Evolutionary conservation across 2,888 invertebrate genomes (phyloP).

Genomic region (Patella caerulea): DNA sequence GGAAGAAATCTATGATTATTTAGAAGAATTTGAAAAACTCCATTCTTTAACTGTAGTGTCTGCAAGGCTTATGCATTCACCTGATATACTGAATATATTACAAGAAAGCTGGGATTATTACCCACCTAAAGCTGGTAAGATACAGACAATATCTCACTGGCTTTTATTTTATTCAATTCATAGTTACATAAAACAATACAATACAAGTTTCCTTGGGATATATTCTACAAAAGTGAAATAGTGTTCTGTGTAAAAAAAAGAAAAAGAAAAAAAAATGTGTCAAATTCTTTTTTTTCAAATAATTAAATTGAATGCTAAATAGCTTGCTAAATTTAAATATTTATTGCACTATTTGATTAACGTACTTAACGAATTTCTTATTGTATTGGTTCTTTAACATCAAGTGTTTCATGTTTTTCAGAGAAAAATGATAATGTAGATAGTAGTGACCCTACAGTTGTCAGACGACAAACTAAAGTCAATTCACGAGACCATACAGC

Average conservation of each 20-base stretch:
- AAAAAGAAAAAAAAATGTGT: too few species aligned
- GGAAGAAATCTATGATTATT: constrained; percentile 61
- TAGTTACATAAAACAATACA: neutral
- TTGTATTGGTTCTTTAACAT: too few species aligned
- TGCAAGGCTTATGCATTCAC: constrained; percentile 42
- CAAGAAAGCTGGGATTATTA: constrained; percentile 54
- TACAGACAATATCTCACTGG: too few species aligned
- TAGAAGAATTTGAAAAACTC: constrained; percentile 55
- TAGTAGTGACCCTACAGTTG: neutral
- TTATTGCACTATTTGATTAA: too few species aligned
- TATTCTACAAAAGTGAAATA: too few species aligned
- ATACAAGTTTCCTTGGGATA: too few species aligned
- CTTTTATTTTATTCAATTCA: too few species aligned
- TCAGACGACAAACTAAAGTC: neutral
- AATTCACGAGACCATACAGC: neutral
- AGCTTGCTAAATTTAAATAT: too few species aligned
- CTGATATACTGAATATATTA: constrained; percentile 50
- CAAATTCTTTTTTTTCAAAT: too few species aligned
- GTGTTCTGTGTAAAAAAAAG: too few species aligned
- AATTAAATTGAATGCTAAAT: too few species aligned
- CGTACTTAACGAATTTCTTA: too few species aligned
- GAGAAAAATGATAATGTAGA: neutral
- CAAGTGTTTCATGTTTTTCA: neutral
- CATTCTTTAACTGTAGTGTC: constrained; percentile 54
- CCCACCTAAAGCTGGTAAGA: constrained; percentile 17